Evolutionary conservation across 2,888 invertebrate genomes (phyloP), one percentile per base, ranked within the genome.

Genomic region (Pyrrhosoma nymphula): DNA sequence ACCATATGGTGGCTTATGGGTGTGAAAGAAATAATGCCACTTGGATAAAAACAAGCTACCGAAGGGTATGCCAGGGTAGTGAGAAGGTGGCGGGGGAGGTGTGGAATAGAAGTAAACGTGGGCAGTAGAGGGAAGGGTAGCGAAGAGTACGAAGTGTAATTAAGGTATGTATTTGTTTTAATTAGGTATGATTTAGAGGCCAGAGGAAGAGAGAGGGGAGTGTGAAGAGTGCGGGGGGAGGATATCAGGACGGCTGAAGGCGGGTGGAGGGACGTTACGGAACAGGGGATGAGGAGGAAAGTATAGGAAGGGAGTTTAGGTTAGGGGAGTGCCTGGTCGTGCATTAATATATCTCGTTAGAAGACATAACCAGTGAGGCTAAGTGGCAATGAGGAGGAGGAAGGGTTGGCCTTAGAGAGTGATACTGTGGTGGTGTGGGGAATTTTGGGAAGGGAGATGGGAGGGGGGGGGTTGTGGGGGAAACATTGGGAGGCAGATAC

Each of bases 121-220:
- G 69, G 39, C 18, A 39, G 63, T 39, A 39, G 93, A 63, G 60
- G 63, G 60, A 16, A 23, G 93, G 23, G 47, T 12, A 23, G 47
- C n/a, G 75, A 39, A 47, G 55, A 89, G 89, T 89, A 89, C n/a
- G 93, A 69, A 63, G 69, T 47, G 63, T 93, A 93, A 93, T 93
- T 93, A 93, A 93, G 93, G 69, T 93, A 93, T 93, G 69, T 93
- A 93, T 93, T 93, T 93, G 93, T 93, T 93, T 93, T 93, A 93
- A 93, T 93, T 93, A 93, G 69, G 93, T 47, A 93, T 93, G 93
- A 93, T 93, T 93, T 93, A 93, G 93, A 75, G 69, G 69, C 26
- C 47, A 47, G 47, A 47, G 47, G 93, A 60, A 82, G 63, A 23
- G 60, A 47, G 39, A 12, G 63, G 69, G 63, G 35, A 14, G 63